Conservation (phyloP, 2,888 invertebrate species). For the Athalia rosae region DNA sequence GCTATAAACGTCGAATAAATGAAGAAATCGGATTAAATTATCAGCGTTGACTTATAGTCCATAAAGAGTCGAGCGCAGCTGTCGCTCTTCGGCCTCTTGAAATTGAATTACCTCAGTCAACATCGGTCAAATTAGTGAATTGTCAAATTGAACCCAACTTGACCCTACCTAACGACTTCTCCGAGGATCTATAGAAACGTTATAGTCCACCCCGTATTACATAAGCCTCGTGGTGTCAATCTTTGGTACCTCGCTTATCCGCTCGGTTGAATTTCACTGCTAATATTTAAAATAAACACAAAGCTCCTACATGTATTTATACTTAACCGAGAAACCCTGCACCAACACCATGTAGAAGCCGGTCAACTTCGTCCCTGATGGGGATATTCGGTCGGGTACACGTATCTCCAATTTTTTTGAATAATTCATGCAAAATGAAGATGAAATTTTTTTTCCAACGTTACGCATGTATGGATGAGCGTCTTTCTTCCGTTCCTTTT, state of each 20-base stretch:
- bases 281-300: conserved; percentile 24
- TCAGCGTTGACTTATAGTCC: not conserved
- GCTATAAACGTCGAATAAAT: no score
- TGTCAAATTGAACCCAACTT: conserved; percentile 36
- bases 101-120: conserved; percentile 27
- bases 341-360: not conserved
- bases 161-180: conserved; percentile 5
- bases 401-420: no score
- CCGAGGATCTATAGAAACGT: not conserved
- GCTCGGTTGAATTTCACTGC: conserved; percentile 20
- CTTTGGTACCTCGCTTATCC: conserved; percentile 20
- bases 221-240: not conserved
- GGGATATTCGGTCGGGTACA: no score
- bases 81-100: not conserved
- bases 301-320: conserved; percentile 23
- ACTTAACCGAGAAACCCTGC: not conserved
- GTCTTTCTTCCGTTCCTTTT: no score
- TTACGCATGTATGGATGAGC: no score
- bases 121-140: conserved; percentile 28
- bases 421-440: no score
- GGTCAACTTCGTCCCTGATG: no score
- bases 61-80: not conserved
- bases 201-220: not conserved
- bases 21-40: conserved; percentile 8
- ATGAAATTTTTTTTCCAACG: no score